Evolutionary conservation across 2,113 vertebrate genomes (phyloP), one percentile per base, ranked within the genome.

Genomic region (Lagenorhynchus albirostris): DNA sequence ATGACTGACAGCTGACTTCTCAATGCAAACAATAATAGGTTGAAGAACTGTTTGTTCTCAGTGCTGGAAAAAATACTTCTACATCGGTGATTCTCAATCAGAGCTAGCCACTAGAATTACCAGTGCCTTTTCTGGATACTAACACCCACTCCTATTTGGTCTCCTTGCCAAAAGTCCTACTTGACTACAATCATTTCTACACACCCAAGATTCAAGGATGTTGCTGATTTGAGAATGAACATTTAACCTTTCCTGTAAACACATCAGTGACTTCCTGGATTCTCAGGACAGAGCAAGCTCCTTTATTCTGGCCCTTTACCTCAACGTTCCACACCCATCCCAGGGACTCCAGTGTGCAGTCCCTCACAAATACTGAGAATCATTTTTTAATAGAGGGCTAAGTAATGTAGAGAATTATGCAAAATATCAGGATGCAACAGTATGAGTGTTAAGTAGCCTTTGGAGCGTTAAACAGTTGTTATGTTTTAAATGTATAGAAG

Each of bases 281-380:
- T 55, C 50, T 29, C 68, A 70, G 29, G 17, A 44, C 53, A 63
- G 2, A 8, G 9, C 60, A 15, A 50, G 31, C 36, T 33, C 29
- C 12, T n/a, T 44, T 33, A 58, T 23, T n/a, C 44, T 44, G 29
- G 29, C 6, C 9, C 71, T 71, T 63, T 18, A n/a, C 15, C 20
- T 65, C 65, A 87, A 29, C 0, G 1, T 15, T 41, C 26, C 74
- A n/a, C 68, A 68, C 21, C 17, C 47, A 44, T 0, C 25, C 18
- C 70, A 10, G 2, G 25, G 36, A 21, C 4, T 21, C 15, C 23
- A 77, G 41, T 15, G 60, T 1, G 0, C 3, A 21, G n/a, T 23
- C 25, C 11, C 77, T 36, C 77, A 55, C 20, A 55, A 79, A 17
- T 9, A 8, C 5, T 29, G 55, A 81, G 23, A 91, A 38, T 1